A percentile compares a stretch with the other conserved stretches of the same genome.
Conservation (phyloP, 2,888 invertebrate genomes). For the Caenorhabditis wallacei region DNA sequence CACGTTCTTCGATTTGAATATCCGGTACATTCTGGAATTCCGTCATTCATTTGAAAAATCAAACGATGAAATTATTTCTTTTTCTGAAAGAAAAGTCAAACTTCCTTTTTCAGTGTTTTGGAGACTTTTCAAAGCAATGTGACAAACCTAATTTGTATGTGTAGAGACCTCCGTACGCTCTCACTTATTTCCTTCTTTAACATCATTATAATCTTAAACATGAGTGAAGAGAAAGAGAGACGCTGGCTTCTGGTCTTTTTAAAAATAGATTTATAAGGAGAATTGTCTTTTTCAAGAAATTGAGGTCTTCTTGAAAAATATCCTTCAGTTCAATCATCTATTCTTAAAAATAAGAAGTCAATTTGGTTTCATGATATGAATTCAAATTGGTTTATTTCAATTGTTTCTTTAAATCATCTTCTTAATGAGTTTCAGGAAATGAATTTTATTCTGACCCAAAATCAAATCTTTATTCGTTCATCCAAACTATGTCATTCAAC, state of each 20-base stretch:
- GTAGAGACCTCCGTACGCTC: neutral
- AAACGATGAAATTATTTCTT: too few relatives aligned
- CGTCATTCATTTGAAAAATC: neutral
- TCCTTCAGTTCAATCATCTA: too few relatives aligned
- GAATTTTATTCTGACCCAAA: too few relatives aligned
- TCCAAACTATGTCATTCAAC: too few relatives aligned
- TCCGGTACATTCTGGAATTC: conserved; percentile 22
- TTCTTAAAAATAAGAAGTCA: too few relatives aligned
- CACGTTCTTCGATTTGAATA: conserved; percentile 11
- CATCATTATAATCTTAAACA: conserved; percentile 39
- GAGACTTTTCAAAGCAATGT: conserved; percentile 7
- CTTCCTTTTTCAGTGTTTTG: neutral
- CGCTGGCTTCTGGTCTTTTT: conserved; percentile 17
- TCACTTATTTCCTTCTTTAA: conserved; percentile 19
- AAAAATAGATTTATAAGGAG: conserved; percentile 4
- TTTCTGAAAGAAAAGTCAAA: neutral
- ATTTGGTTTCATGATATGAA: too few relatives aligned
- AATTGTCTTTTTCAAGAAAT: neutral
- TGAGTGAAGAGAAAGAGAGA: neutral
- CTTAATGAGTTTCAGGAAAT: too few relatives aligned
- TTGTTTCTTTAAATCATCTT: too few relatives aligned
- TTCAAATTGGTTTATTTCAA: too few relatives aligned
- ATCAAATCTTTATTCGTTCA: too few relatives aligned
- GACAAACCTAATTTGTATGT: conserved; percentile 44
- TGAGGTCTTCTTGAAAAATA: neutral